Conservation (phyloP, 2,113 vertebrate genomes). For the Vidua chalybeata region DNA sequence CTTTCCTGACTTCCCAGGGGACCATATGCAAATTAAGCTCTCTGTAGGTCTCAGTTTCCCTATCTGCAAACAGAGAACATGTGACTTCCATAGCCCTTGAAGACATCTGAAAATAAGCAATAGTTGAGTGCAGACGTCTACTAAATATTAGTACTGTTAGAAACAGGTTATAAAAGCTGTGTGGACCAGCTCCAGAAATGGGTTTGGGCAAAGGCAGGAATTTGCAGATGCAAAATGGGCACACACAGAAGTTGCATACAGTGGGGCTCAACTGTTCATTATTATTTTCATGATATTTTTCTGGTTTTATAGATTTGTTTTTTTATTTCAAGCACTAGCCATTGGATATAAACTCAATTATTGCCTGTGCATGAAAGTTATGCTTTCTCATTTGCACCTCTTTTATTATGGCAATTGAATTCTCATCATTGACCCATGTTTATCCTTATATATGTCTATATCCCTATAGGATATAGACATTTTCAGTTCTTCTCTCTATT, state of each 20-base stretch:
- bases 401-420: conserved; percentile 50
- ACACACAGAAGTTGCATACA: neutral
- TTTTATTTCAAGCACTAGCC: neutral
- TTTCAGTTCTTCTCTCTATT: conserved; percentile 1
- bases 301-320: neutral
- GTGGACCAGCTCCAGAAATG: neutral
- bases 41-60: neutral
- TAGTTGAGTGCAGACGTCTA: neutral
- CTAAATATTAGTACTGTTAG: neutral
- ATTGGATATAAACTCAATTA: conserved; percentile 33
- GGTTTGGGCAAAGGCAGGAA: neutral
- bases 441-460: neutral
- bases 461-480: neutral
- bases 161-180: neutral
- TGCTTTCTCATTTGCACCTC: conserved; percentile 26
- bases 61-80: neutral
- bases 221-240: neutral
- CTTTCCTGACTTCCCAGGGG: neutral
- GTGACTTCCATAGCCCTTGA: neutral
- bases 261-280: neutral
- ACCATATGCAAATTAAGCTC: neutral
- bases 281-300: conserved; percentile 5
- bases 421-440: conserved; percentile 30
- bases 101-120: neutral
- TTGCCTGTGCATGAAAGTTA: neutral